Evolutionary conservation across 2,113 vertebrate genomes (phyloP), one percentile per base, ranked within the genome.

Genomic region (Pelecanus crispus): DNA sequence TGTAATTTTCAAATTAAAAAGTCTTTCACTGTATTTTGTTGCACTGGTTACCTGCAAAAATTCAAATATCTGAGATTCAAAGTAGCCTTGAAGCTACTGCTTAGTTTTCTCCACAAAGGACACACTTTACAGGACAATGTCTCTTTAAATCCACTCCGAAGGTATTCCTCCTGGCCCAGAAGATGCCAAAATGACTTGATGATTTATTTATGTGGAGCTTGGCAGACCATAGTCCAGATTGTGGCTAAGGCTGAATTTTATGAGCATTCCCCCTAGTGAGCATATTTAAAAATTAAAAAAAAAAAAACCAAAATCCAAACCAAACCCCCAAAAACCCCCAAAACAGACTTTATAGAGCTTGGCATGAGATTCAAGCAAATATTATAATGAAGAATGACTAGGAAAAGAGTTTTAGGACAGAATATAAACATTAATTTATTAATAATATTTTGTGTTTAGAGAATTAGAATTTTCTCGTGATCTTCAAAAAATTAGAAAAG

Each of bases 201-300:
- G 98, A 98, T 98, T 98, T 98, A 98, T 98, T 97, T 98, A 97
- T 96, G 96, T 93, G 88, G 95, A 96, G 94, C 95, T 98, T 98
- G 98, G 98, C 98, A 98, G 98, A 96, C 97, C 95, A 92, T 95
- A 96, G 96, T 97, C 98, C 98, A 98, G 98, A 98, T 95, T 98
- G 98, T 98, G 97, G 96, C 96, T 97, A 97, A 97, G 97, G 86
- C 94, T 97, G 97, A 98, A 97, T 98, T 98, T 98, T 98, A 98
- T 98, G 98, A 98, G 96, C 93, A 88, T 98, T 97, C 72, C 94
- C 96, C 96, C 96, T 94, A 96, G 97, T 97, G 96, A 97, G 91
- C 92, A 95, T 96, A 97, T 97, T 98, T 98, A 97, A 94, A 98
- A 97, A 96, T 96, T 92, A 45, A 91, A 91, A 94, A 95, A 95